Evolutionary conservation across 2,888 invertebrate species (phyloP), one percentile per base, ranked within the genome.

Genomic region (Gari tellinella): DNA sequence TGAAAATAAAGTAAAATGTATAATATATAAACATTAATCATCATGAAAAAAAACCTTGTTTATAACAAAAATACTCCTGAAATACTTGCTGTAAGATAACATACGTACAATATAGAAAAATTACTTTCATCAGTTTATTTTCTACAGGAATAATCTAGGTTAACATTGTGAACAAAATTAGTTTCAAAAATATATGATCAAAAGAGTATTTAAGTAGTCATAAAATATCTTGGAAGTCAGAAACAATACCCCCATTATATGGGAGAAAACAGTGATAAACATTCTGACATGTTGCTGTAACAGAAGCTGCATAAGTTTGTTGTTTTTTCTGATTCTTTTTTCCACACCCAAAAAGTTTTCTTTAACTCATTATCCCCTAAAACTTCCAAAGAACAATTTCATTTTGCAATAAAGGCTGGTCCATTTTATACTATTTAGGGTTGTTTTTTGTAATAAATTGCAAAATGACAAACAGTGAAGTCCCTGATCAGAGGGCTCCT

Each of bases 1-100:
- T 31, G 72, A 76, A 76, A 74, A 74, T 65, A 74, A 76, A 72
- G 72, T 76, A 76, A 76, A 76, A 76, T 72, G 76, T 76, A 76
- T 76, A 76, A 76, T 72, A 76, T 67, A 72, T 76, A 76, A 72
- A 76, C 66, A 67, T 67, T 61, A 72, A 76, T 75, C 60, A 70
- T 75, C 66, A 75, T 52, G 76, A 55, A 65, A 74, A 68, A 76
- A 64, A 60, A 61, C 31, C 31, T 31, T 31, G 31, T 31, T 31
- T 31, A 21, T 76, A 76, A 76, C 76, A 76, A 76, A 68, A 76
- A 72, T 76, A 76, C 76, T 72, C 76, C 76, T 76, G 72, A 67
- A 76, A 76, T 76, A 76, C 72, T 76, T 72, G 76, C 72, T 63
- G 75, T 75, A 61, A 61, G 60, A 55, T 68, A 75, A 75, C 70